Base-by-base conservation (phyloP, 1,140 invertebrate species). In the Heliothis subflexa region DNA sequence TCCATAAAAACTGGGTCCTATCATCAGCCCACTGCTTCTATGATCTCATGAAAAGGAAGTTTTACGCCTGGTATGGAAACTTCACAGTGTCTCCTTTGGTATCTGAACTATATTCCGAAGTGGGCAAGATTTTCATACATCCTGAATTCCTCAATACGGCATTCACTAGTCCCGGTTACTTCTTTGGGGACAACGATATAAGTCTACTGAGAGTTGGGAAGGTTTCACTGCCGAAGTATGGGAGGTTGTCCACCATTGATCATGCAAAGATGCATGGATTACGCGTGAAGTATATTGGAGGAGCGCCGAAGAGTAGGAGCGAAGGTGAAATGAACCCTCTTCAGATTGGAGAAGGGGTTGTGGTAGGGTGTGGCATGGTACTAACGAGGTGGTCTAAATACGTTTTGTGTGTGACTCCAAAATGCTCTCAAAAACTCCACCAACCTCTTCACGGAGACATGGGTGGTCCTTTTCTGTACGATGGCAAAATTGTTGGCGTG, bases 181-280 rank as follows among this genome's bases (percentile, higher is more conserved):
- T 68, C 64, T 68, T 68, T 16, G 64, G 64, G 7, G 64, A 68
- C 12, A 21, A 68, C 47, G 64, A 68, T 13, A n/a, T 68, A 21
- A 68, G 64, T 21, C 11, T 68, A 12, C 14, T 68, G 12, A 9
- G 45, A 25, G 18, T 49, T 21, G 21, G 4, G 5, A 68, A 50
- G 9, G 5, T 68, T 21, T 7, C 3, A 3, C 3, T 49, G 47
- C 5, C 40, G 10, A n/a, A 1, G 10, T 68, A 68, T 25, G 64
- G 64, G 3, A 68, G 47, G 13, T 10, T 68, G 45, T 50, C 64
- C 7, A 9, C 9, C 14, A 49, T 68, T 14, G 45, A 68, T 18
- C 28, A 68, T 49, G 1, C 64, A 1, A 68, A 68, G 45, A 68
- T 68, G 64, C 25, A 28, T 13, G 64, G 64, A 1, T 45, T 68